Conservation (phyloP, 1,140 invertebrate species). For the Oryzaephilus surinamensis region DNA sequence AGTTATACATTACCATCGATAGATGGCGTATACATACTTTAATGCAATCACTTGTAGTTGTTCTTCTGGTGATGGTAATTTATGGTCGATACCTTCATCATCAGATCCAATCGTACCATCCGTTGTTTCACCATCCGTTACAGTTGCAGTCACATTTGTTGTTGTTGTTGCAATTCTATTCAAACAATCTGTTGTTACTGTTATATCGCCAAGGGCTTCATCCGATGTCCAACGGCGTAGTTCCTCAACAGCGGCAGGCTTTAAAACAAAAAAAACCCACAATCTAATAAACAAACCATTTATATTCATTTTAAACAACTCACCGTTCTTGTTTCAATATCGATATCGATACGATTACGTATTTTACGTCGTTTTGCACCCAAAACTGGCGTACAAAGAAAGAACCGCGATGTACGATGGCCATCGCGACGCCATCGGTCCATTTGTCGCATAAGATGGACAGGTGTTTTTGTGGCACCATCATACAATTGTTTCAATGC, state of each 20-base stretch:
- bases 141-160: conserved; percentile 35
- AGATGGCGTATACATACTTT: conserved; percentile 48
- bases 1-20: conserved; percentile 3
- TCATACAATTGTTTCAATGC: conserved; percentile 57
- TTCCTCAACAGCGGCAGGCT: conserved; percentile 71
- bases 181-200: conserved; percentile 64
- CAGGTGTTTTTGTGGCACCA: conserved; percentile 48
- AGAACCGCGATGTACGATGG: conserved; percentile 47
- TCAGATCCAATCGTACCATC: conserved; percentile 43
- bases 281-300: background rate
- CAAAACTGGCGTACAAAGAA: conserved; percentile 69
- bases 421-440: conserved; percentile 44
- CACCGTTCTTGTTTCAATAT: conserved; percentile 80
- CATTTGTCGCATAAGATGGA: conserved; percentile 35
- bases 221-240: conserved; percentile 73
- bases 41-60: conserved; percentile 65
- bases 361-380: conserved; percentile 55
- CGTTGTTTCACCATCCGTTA: conserved; percentile 40
- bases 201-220: conserved; percentile 72
- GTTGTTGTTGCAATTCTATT: conserved; percentile 35
- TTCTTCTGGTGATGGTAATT: conserved; percentile 72
- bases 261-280: too few species aligned
- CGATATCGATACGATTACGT: conserved; percentile 59
- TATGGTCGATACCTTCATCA: conserved; percentile 65
- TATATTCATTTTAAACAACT: conserved; percentile 35